phyloP scores from a whole-genome alignment of 1,140 invertebrate species.

The Calycopis cecrops region DNA sequence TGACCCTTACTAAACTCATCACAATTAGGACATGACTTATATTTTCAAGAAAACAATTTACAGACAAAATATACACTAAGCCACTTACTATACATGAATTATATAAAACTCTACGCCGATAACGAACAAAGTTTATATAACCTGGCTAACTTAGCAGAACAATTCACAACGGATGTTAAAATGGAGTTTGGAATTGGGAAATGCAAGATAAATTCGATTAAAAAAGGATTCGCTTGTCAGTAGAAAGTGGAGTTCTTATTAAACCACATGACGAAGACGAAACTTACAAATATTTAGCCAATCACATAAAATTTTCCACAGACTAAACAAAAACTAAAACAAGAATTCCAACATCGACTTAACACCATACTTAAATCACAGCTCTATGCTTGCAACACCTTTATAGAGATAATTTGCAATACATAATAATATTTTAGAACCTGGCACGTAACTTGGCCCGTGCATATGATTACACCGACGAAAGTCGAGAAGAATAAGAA shows the following conservation, averaged over 20 bases:
- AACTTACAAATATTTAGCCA: conserved; percentile 10
- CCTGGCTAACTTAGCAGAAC: conserved; percentile 8
- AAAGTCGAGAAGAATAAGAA: too few relatives aligned
- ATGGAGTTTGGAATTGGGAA: conserved; percentile 14
- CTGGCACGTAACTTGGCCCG: too few relatives aligned
- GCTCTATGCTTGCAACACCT: neutral
- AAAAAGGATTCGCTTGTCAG: neutral
- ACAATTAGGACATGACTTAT: conserved; percentile 1
- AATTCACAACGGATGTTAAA: conserved; percentile 17
- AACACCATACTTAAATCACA: neutral
- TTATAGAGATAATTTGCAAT: neutral
- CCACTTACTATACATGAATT: conserved; percentile 22
- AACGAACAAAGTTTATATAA: conserved; percentile 8
- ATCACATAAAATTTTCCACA: neutral
- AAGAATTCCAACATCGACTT: neutral
- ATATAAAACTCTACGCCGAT: conserved; percentile 18
- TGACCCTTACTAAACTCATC: conserved; percentile 21
- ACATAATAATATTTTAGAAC: too few relatives aligned
- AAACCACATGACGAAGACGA: neutral
- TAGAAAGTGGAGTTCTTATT: neutral
- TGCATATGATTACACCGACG: too few relatives aligned
- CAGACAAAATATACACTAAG: conserved; percentile 5
- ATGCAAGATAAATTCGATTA: neutral
- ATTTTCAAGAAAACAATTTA: neutral
- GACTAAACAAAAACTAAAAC: conserved; percentile 1